Base-by-base conservation (phyloP, 2,113 vertebrate genomes). In the Oreotrochilus melanogaster region DNA sequence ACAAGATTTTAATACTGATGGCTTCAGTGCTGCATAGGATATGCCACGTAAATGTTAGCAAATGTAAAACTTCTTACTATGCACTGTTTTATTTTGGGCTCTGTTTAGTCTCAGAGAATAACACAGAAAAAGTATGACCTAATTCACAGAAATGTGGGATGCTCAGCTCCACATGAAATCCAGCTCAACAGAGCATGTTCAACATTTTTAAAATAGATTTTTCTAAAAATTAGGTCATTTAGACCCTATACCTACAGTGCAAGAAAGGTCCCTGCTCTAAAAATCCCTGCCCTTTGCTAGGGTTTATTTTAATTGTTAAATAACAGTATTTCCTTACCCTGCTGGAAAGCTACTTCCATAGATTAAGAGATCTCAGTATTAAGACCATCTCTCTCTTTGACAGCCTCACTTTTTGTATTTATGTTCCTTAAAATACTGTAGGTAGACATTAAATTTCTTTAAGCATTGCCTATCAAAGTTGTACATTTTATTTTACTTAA, bases 171-270 rank as follows among this genome's bases (percentile, higher is more conserved):
- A 84, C 72, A 76, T 31, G 71, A 96, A 86, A 78, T 88, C 47
- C 35, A 90, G 51, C 33, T 75, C 65, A 92, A 73, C 13, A 80
- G 45, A 48, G 33, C 24, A 70, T 1, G 15, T 39, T 80, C 81
- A 83, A 76, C 10, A 31, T 50, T 84, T 71, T 83, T 78, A 60
- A 95, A 96, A 96, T 18, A 94, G 91, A 92, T 71, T 12, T 88
- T 53, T 60, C 51, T 27, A 57, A 92, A 95, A 92, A 91, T n/a
- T 69, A 86, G 95, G 88, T 92, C 92, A 72, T 47, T 95, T 65
- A 80, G 43, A 9, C 18, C 42, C 42, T 72, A n/a, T 14, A 88
- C 24, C 56, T 37, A 39, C n/a, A 79, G n/a, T 11, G 9, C 25
- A 86, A 54, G 45, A 78, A 69, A 83, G 22, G 57, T 45, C 17